Evolutionary conservation across 1,140 invertebrate species (phyloP), one percentile per base, ranked within the genome.

Genomic region (Macrosteles quadrilineatus): DNA sequence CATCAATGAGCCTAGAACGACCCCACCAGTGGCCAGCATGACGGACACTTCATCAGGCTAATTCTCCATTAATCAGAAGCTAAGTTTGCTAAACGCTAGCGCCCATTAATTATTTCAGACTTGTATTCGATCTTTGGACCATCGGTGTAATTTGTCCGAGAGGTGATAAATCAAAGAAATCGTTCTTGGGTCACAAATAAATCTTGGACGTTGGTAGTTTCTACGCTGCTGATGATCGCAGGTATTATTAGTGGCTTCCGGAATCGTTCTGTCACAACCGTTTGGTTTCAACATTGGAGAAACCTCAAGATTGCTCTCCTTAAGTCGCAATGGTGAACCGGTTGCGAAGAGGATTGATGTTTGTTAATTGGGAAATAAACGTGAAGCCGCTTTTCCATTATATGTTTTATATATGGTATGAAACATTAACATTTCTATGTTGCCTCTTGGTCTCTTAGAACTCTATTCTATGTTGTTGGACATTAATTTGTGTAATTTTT

Each of bases 21-120:
- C 32, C 32, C 32, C 32, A 14, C 14, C 32, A 4, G 32, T 36
- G 4, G 14, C 32, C 32, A 4, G 32, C 32, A 36, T 36, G 32
- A 36, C 32, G 32, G 32, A 36, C 32, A 36, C 32, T 36, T 36
- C 32, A 4, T 36, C 4, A 4, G 32, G 32, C 32, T n/a, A n/a
- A n/a, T n/a, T n/a, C n/a, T 53, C 21, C 55, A 59, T 59, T 25
- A 27, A 23, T 25, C 14, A 50, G 47, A 6, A 50, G 47, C 47
- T 50, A 23, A n/a, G 17, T 36, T 36, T 36, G 32, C 32, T 36
- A 36, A 36, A 36, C 23, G 55, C 55, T 29, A 27, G 21, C 25
- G 25, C 23, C 9, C 55, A 59, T 59, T 59, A 59, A 59, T 59
- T 59, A 59, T 25, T 27, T n/a, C 47, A n/a, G 21, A 59, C 55